A percentile compares a stretch with the other conserved stretches of the same genome.
phyloP scores from a whole-genome alignment of 2,888 invertebrate species.

The Caenorhabditis macrosperma region DNA sequence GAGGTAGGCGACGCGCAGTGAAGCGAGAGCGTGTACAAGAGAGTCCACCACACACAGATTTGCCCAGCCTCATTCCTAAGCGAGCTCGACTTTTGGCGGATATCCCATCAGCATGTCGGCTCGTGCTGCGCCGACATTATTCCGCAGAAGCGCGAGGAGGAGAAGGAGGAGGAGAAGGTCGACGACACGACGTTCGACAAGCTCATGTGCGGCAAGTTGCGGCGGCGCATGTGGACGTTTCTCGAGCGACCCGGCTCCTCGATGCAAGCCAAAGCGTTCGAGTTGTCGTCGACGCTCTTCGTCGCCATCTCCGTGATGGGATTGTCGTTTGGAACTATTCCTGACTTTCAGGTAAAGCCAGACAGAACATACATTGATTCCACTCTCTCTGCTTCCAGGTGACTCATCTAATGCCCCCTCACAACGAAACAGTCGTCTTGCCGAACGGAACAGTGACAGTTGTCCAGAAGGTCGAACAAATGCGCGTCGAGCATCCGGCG shows the following conservation, averaged over 20 bases:
- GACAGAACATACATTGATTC: neutral
- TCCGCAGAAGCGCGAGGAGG: conserved; percentile 72
- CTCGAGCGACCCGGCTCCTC: conserved; percentile 72
- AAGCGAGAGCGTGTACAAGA: conserved; percentile 9
- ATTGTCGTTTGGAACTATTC: conserved; percentile 79
- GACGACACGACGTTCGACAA: conserved; percentile 80
- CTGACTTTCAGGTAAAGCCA: conserved; percentile 76
- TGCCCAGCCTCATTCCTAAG: conserved; percentile 78
- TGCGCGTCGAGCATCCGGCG: conserved; percentile 78
- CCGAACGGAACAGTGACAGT: conserved; percentile 76
- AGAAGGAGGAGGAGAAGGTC: conserved; percentile 78
- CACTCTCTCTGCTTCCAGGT: conserved; percentile 59
- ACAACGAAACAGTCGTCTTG: conserved; percentile 74
- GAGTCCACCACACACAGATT: conserved; percentile 44
- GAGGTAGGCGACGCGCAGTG: conserved; percentile 67
- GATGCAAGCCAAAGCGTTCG: conserved; percentile 78
- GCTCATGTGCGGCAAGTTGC: conserved; percentile 75
- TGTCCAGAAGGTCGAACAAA: conserved; percentile 76
- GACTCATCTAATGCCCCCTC: conserved; percentile 75
- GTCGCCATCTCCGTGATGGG: conserved; percentile 80
- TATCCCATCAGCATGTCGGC: conserved; percentile 75
- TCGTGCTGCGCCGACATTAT: conserved; percentile 78
- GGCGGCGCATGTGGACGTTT: conserved; percentile 80
- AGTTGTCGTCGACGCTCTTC: conserved; percentile 78
- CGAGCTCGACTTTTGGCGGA: conserved; percentile 79